These are phyloP conservation scores for Lagodon rhomboides DNA, from an alignment of 2,797 vertebrate genomes.

Conservation along the genomic window DNA sequence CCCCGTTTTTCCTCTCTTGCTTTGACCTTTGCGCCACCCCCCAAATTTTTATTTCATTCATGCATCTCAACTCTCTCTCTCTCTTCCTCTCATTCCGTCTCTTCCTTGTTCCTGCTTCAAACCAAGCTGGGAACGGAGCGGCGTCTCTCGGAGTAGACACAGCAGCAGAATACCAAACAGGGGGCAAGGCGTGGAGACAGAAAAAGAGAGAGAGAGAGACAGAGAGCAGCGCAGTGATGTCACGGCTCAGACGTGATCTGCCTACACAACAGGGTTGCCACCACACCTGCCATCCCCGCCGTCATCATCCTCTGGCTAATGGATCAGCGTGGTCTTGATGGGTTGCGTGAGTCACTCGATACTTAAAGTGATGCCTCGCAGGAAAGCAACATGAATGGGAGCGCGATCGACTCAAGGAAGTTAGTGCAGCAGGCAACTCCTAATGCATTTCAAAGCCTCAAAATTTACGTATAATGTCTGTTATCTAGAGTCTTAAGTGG, in stretches of 20 bases:
- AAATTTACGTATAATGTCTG: conserved; percentile 6
- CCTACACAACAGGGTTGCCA: conserved; percentile 57
- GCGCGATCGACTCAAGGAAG: background rate
- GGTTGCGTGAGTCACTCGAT: conserved; percentile 12
- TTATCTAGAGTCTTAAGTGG: background rate
- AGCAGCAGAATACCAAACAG: conserved; percentile 68
- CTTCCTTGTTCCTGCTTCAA: conserved; percentile 18
- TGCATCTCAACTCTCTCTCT: background rate
- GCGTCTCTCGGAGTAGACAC: conserved; percentile 37
- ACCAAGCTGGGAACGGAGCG: conserved; percentile 45
- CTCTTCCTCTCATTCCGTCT: background rate
- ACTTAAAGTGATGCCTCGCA: background rate
- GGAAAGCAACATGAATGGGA: conserved; percentile 30
- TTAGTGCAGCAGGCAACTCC: background rate
- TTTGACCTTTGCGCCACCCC: conserved; percentile 18
- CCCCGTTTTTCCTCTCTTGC: background rate
- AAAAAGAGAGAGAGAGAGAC: conserved; percentile 30
- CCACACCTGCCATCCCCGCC: conserved; percentile 40
- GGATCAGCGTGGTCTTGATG: conserved; percentile 14
- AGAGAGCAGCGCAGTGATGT: conserved; percentile 58
- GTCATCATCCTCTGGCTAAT: conserved; percentile 20
- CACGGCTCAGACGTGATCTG: conserved; percentile 68
- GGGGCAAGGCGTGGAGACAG: conserved; percentile 44
- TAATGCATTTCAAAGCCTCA: conserved; percentile 9
- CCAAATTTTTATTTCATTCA: conserved; percentile 15